phyloP scores from a whole-genome alignment of 2,888 invertebrate species.

The Ectropis crepuscularia region DNA sequence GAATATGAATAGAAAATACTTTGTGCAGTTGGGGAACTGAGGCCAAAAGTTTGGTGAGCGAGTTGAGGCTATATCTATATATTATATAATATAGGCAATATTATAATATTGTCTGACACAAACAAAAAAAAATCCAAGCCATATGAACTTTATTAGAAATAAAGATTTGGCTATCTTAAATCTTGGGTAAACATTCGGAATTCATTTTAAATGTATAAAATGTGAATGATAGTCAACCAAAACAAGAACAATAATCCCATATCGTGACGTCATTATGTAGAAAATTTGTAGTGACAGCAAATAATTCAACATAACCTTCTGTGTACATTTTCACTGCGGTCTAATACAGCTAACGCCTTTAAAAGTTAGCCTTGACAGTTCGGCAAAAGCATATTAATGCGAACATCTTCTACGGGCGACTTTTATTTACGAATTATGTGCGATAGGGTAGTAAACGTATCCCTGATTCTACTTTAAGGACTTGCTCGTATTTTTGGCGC shows the following conservation, averaged over 20 bases:
- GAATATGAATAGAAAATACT: no score
- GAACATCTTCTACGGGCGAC: conserved; percentile 13
- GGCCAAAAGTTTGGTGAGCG: no score
- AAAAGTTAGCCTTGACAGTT: conserved; percentile 19
- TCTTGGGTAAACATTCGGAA: no score
- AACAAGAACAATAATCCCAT: neutral
- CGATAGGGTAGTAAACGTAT: conserved; percentile 5
- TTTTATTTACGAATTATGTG: conserved; percentile 18
- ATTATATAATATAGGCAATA: no score
- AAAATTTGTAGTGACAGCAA: neutral
- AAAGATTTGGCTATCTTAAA: no score
- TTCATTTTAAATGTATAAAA: no score
- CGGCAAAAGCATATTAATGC: conserved; percentile 21
- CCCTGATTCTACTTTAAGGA: neutral
- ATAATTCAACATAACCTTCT: neutral
- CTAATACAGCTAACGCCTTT: conserved; percentile 1
- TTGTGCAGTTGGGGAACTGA: no score
- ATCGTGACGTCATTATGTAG: neutral
- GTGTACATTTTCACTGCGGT: neutral
- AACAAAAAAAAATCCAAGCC: no score
- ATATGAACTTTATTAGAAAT: no score
- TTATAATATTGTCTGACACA: no score
- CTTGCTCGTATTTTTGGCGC: neutral
- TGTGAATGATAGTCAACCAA: no score
- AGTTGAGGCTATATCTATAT: no score